Conservation (phyloP, 2,113 vertebrate species). For the Campylomormyrus numenius region DNA sequence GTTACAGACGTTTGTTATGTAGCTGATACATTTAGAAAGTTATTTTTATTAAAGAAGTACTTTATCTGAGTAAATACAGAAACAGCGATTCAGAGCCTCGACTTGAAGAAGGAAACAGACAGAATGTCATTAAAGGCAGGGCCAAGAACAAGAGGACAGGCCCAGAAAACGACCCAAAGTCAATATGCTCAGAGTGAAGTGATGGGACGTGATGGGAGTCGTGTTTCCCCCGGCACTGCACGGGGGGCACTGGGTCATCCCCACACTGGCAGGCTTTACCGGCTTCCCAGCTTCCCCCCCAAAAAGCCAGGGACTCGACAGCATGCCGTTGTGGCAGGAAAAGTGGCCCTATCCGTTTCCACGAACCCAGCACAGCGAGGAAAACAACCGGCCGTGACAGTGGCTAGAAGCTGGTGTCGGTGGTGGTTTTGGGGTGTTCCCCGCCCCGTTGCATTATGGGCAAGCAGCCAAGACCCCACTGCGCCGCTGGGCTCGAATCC, state of each 20-base stretch:
- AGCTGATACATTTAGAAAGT: not conserved
- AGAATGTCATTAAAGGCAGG: not conserved
- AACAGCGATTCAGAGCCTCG: not conserved
- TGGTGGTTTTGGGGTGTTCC: not conserved
- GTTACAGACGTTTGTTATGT: not conserved
- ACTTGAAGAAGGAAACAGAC: not conserved
- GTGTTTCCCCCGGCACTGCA: not conserved
- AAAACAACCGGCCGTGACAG: not conserved
- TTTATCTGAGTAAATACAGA: not conserved
- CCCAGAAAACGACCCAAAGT: not conserved
- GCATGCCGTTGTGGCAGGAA: not conserved
- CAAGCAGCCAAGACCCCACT: not conserved
- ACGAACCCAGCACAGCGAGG: not conserved
- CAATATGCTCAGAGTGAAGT: not conserved
- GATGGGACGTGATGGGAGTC: not conserved
- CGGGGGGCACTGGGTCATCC: not conserved
- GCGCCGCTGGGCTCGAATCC: slow-evolving; percentile 32
- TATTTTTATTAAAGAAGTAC: not conserved
- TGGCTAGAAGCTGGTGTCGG: not conserved
- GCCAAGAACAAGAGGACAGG: not conserved
- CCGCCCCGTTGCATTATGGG: not conserved
- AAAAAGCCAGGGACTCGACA: not conserved
- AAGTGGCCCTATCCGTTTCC: not conserved
- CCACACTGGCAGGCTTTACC: not conserved
- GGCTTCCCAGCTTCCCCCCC: not conserved